Conservation (phyloP, 2,888 invertebrate genomes). For the Ctenicera cuprea region DNA sequence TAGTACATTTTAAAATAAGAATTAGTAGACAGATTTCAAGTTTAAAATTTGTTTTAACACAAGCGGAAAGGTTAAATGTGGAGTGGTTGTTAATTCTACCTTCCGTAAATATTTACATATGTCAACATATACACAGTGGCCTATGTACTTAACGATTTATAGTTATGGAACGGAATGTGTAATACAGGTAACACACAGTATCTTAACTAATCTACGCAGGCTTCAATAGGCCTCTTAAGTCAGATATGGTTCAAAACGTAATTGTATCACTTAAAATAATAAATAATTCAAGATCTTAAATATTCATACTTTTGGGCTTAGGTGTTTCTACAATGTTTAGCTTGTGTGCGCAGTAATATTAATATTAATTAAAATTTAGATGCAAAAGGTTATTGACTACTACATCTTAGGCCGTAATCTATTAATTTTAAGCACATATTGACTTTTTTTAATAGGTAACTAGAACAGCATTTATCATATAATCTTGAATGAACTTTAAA, state of each 20-base stretch:
- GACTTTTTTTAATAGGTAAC: neutral
- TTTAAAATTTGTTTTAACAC: neutral
- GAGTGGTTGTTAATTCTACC: neutral
- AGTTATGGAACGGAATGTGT: constrained; percentile 26
- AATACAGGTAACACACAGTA: constrained; percentile 20
- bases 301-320: neutral
- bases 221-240: constrained; percentile 14
- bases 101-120: constrained; percentile 14
- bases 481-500: neutral
- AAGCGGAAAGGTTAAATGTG: neutral
- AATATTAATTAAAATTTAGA: neutral
- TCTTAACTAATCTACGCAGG: constrained; percentile 12
- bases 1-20: too few species aligned
- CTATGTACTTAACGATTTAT: constrained; percentile 17
- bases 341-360: neutral
- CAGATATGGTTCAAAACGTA: constrained; percentile 16
- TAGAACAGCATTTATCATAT: neutral
- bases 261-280: neutral
- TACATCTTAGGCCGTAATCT: constrained; percentile 13
- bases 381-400: constrained; percentile 1
- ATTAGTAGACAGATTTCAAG: too few species aligned
- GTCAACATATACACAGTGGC: constrained; percentile 23
- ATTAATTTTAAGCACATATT: constrained; percentile 2
- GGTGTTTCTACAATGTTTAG: neutral
- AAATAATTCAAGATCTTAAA: neutral